Evolutionary conservation across 2,113 vertebrate genomes (phyloP), one percentile per base, ranked within the genome.

Genomic region (Myiozetetes cayanensis): DNA sequence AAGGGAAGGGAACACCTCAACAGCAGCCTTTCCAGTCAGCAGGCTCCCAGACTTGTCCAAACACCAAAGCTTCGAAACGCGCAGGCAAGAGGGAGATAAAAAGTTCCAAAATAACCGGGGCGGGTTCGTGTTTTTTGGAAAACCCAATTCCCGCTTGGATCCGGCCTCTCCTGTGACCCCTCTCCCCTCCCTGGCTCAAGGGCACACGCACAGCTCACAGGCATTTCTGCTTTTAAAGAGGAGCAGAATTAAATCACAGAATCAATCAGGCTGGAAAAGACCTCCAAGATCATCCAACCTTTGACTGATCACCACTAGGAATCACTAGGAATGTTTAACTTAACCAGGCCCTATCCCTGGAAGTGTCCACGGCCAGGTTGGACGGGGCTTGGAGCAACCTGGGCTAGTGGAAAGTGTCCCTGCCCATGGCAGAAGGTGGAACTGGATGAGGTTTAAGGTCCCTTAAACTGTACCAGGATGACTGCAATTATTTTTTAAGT

Each of bases 311-410:
- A 5, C 4, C 10, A 2, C 24, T 20, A 30, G n/a, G 33, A 61
- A n/a, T 33, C 77, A 21, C 46, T 9, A 18, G 53, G 15, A 61
- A 62, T 3, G 10, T 21, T 56, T 5, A 14, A 35, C 37, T 76
- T 30, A 58, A 39, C 23, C 0, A 0, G 2, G 13, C 22, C n/a
- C 20, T 0, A 2, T 14, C 46, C 41, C 68, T 39, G 39, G 44
- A 10, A 39, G 33, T 5, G 46, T 7, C 8, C 58, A 8, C 43
- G 14, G 52, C 43, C 35, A 44, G 35, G 59, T 6, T 53, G 70
- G 53, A 52, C 12, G 3, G 24, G 62, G 46, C 39, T 21, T 25
- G 70, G 47, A 28, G 41, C 53, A 62, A 4, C 62, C 70, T 41
- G 63, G 23, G 9, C 58, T 1, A 1, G 37, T 23, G 13, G 11